These are phyloP conservation scores for Manacus vitellinus DNA, from an alignment of 2,113 vertebrate genomes.

Conservation along the genomic window DNA sequence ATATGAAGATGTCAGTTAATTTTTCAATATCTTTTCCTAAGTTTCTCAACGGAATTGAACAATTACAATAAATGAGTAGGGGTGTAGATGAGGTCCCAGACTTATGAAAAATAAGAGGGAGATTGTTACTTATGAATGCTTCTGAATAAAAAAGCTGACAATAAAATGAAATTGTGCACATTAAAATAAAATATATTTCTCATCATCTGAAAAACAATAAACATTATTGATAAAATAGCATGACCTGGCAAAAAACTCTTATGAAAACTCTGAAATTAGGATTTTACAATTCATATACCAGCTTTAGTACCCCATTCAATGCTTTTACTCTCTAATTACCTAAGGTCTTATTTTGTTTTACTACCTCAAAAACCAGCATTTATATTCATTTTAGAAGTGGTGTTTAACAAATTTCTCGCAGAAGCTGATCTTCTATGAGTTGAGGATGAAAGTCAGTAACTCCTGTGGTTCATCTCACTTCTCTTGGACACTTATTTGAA, in stretches of 20 bases:
- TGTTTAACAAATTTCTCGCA: neutral
- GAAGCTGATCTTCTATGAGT: neutral
- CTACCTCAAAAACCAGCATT: neutral
- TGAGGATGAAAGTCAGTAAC: neutral
- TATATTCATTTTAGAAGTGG: neutral
- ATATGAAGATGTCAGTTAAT: neutral
- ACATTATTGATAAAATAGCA: neutral
- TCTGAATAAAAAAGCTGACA: neutral
- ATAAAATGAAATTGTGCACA: neutral
- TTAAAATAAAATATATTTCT: neutral
- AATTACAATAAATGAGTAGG: neutral
- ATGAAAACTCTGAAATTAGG: neutral
- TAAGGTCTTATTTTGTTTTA: neutral
- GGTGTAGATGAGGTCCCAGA: neutral
- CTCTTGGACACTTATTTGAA: neutral
- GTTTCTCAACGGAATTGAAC: neutral
- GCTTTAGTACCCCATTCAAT: neutral
- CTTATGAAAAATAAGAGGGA: neutral
- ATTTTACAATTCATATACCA: neutral
- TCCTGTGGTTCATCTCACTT: neutral
- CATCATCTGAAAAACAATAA: neutral
- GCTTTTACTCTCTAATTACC: neutral
- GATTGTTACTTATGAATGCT: neutral
- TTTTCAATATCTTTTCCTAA: neutral
- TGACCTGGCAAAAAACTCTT: neutral